Conservation (phyloP, 2,888 invertebrate genomes). For the Eilema griseolum region DNA sequence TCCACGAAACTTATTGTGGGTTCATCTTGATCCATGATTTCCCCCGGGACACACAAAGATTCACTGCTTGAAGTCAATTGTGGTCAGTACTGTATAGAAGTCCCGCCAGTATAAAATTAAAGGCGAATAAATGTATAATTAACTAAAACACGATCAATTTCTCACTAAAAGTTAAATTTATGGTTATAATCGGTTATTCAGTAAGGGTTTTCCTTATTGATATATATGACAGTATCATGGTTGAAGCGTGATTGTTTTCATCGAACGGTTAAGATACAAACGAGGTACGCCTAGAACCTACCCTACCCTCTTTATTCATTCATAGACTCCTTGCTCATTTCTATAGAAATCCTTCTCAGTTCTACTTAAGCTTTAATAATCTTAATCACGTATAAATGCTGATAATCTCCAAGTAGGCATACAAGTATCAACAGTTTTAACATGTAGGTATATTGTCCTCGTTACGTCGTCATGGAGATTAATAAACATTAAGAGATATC, state of each 20-base stretch:
- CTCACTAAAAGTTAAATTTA: conserved; percentile 27
- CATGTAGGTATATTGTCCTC: not conserved
- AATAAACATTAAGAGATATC: not conserved
- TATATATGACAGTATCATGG: conserved; percentile 56
- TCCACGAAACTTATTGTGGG: conserved; percentile 56
- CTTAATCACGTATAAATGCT: conserved; percentile 6
- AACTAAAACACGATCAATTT: conserved; percentile 16
- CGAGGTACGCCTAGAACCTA: conserved; percentile 38
- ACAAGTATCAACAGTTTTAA: not conserved
- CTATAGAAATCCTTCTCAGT: conserved; percentile 57
- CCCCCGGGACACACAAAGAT: conserved; percentile 57
- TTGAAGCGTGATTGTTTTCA: conserved; percentile 65
- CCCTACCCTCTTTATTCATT: conserved; percentile 35
- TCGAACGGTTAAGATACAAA: conserved; percentile 46
- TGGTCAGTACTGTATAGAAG: conserved; percentile 55
- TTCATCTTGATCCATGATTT: conserved; percentile 59
- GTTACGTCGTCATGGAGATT: not conserved
- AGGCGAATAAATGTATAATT: conserved; percentile 17
- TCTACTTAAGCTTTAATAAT: conserved; percentile 28
- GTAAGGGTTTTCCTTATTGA: conserved; percentile 50
- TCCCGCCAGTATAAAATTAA: conserved; percentile 20
- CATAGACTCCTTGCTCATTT: conserved; percentile 41
- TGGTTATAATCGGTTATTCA: conserved; percentile 39
- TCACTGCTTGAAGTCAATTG: conserved; percentile 61
- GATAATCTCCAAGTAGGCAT: conserved; percentile 3